phyloP scores from a whole-genome alignment of 2,888 invertebrate genomes.

The Masnerella sp. region DNA sequence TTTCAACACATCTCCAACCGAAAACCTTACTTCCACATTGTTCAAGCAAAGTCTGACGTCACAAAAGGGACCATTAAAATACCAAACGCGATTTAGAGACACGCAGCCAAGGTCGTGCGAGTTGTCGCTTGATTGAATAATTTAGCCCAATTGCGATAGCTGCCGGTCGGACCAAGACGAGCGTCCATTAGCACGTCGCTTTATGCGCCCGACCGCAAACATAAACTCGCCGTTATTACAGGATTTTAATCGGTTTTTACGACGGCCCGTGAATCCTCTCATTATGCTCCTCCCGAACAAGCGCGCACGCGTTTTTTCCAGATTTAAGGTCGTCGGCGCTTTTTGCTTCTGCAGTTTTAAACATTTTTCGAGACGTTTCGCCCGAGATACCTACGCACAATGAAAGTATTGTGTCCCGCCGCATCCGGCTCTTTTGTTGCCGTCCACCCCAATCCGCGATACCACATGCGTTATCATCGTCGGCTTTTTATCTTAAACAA shows the following conservation, averaged over 20 bases:
- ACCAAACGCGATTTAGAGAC: too few relatives aligned
- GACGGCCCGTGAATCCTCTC: conserved; percentile 20
- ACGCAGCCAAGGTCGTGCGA: too few relatives aligned
- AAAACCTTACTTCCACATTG: too few relatives aligned
- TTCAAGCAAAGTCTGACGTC: too few relatives aligned
- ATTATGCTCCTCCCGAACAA: conserved; percentile 23
- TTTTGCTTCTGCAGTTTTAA: conserved; percentile 25
- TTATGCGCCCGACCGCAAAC: conserved; percentile 14
- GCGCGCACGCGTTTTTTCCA: not conserved
- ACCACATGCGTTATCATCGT: conserved; percentile 45
- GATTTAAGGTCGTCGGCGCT: conserved; percentile 28
- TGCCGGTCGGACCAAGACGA: conserved; percentile 60
- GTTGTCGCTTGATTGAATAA: conserved; percentile 57
- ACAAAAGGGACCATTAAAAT: too few relatives aligned
- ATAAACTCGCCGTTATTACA: conserved; percentile 35
- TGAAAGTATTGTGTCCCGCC: conserved; percentile 44
- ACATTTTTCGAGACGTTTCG: conserved; percentile 40
- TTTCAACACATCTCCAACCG: too few relatives aligned
- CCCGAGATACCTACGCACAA: conserved; percentile 38
- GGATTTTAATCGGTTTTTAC: conserved; percentile 42
- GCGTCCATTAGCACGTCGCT: conserved; percentile 49
- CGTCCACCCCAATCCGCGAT: conserved; percentile 43
- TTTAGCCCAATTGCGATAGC: conserved; percentile 50
- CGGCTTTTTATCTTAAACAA: conserved; percentile 46
- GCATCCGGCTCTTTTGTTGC: conserved; percentile 50